A percentile compares a stretch with the other conserved stretches of the same genome.
Evolutionary conservation across 2,888 invertebrate genomes (phyloP).

Genomic region (Brenthis ino): DNA sequence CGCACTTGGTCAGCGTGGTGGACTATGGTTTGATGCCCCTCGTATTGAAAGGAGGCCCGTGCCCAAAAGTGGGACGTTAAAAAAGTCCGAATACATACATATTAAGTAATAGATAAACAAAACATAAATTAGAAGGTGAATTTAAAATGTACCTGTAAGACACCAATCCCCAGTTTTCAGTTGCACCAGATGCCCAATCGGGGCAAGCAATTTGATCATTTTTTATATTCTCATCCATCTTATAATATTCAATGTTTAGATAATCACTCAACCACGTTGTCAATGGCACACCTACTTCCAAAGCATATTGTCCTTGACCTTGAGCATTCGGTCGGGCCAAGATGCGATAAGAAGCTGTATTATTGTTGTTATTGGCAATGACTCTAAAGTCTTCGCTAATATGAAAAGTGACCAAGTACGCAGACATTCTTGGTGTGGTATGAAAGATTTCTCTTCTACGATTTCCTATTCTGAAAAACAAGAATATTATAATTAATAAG

Average conservation of each 20-base stretch:
- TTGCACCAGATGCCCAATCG: conserved; percentile 77
- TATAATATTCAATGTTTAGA: conserved; percentile 65
- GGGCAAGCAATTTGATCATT: conserved; percentile 76
- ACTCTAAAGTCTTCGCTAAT: conserved; percentile 69
- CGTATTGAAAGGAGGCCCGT: too few relatives aligned
- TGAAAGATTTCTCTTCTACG: conserved; percentile 72
- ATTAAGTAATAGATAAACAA: too few relatives aligned
- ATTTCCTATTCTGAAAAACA: conserved; percentile 55
- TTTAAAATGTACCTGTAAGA: conserved; percentile 64
- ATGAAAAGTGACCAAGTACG: conserved; percentile 91
- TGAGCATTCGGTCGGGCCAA: conserved; percentile 65
- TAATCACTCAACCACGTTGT: conserved; percentile 69
- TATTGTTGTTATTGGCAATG: conserved; percentile 63
- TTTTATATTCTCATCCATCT: conserved; percentile 64
- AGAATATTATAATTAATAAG: not conserved
- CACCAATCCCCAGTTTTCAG: conserved; percentile 77
- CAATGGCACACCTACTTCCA: conserved; percentile 67
- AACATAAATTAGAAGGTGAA: not conserved
- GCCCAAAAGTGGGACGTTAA: too few relatives aligned
- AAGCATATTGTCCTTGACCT: conserved; percentile 70
- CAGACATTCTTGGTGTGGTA: conserved; percentile 88
- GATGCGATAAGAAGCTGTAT: conserved; percentile 60
- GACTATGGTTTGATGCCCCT: too few relatives aligned
- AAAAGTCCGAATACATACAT: too few relatives aligned
- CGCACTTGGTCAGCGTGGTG: too few relatives aligned